phyloP scores from a whole-genome alignment of 2,113 vertebrate species.

The Ammospiza caudacuta region DNA sequence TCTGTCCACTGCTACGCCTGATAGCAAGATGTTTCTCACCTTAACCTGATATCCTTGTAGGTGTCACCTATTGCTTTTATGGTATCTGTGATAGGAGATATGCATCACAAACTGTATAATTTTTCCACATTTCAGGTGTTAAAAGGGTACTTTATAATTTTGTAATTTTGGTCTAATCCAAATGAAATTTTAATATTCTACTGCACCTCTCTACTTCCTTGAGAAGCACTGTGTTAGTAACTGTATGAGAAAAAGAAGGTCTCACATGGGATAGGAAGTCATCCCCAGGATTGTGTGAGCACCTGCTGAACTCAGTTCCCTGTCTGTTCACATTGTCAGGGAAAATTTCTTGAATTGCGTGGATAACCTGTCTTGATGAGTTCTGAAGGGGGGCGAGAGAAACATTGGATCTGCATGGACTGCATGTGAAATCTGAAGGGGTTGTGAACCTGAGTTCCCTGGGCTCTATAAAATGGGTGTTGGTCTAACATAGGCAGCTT shows the following conservation, averaged over 20 bases:
- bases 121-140: neutral
- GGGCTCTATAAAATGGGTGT: neutral
- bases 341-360: neutral
- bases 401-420: neutral
- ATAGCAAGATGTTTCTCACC: neutral
- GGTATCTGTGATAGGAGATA: neutral
- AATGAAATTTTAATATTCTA: neutral
- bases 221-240: neutral
- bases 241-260: neutral
- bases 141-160: neutral
- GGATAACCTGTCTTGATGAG: neutral
- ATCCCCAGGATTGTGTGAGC: neutral
- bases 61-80: neutral
- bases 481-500: neutral
- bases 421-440: neutral
- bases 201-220: neutral
- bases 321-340: neutral
- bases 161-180: neutral
- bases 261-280: neutral
- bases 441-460: neutral
- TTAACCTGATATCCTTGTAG: neutral
- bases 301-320: neutral
- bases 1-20: neutral
- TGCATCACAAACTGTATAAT: rapidly evolving
- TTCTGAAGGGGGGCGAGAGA: neutral